Base-by-base conservation (phyloP, 2,113 vertebrate genomes). In the Phalacrocorax aristotelis region DNA sequence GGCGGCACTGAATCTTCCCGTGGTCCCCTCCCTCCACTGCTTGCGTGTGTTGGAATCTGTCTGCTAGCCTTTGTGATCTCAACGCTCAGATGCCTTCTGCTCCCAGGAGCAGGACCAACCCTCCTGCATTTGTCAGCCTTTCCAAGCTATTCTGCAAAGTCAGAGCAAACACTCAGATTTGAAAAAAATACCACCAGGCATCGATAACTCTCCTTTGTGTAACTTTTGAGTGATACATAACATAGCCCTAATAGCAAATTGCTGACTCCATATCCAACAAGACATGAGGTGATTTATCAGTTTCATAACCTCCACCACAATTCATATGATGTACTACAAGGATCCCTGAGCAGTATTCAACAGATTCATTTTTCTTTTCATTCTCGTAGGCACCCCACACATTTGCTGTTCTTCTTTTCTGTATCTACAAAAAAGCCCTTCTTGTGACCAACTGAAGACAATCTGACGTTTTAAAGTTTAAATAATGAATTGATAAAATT, bases 291-390 rank as follows among this genome's bases (percentile, higher is more conserved):
- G 94, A 96, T 95, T 91, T 91, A 95, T 91, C 93, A 84, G 93
- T 87, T 97, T 96, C 93, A 96, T 95, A 96, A 95, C 93, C 81
- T 62, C 77, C 79, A 19, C 87, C 87, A 87, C 89, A 96, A 87
- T 61, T 93, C 77, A 30, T 40, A 11, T 3, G 44, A 79, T 82
- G 54, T 64, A 79, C 89, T 94, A 52, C 81, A 82, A 78, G 55
- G 69, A 71, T 89, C 87, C 83, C 94, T 78, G 69, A 91, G 83
- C 87, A 87, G 9, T 48, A 60, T 78, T 91, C 89, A 95, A 64
- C 46, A 66, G 88, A 74, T 78, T 79, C 38, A 51, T 83, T 90
- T 90, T 70, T 42, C 25, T 54, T 91, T 94, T 80, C 64, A 48
- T 78, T 46, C 60, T 83, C 32, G 11, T 3, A 83, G 64, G 40